Base-by-base conservation (phyloP, 2,797 vertebrate species). In the Takifugu ocellatus region DNA sequence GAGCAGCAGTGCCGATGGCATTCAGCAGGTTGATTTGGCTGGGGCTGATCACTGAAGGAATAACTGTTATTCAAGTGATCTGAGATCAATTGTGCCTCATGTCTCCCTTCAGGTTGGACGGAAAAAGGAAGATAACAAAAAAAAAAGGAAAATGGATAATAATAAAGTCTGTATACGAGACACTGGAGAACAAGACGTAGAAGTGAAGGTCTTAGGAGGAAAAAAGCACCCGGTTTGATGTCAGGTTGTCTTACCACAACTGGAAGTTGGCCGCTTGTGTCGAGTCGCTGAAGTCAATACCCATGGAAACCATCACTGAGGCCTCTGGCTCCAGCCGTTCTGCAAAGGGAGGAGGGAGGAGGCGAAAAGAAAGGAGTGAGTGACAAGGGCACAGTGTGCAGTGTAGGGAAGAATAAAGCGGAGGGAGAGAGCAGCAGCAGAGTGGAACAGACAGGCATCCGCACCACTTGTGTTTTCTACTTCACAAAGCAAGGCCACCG, bases 221-320 rank as follows among this genome's bases (percentile, higher is more conserved):
- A 51, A 31, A 0, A 50, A 16, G 49, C 17, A 50, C 12, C 36
- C 17, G 59, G 27, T 25, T 8, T 44, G 45, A 74, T 65, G 67
- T 62, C 69, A 70, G 46, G 24, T 56, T 46, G 68, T 90, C 92
- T 93, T 85, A 98, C 97, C 97, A 97, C 78, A 99, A 86, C 83
- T 96, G 94, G 89, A 99, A 99, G 91, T 87, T 93, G 81, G 95
- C 95, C 43, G 88, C 93, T 81, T 98, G 96, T 65, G 95, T 96
- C 62, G 97, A 98, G 90, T 98, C 96, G 82, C 93, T 95, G 84
- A 99, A 99, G 93, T 98, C 94, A 57, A 98, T 91, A 72, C 96
- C 95, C 91, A 99, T 69, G 75, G 95, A 91, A 77, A 94, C 92
- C 0, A 92, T 95, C 81, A 94, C 74, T n/a, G 94, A 96, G 77